phyloP scores from a whole-genome alignment of 2,888 invertebrate species.

The Onchidella celtica region DNA sequence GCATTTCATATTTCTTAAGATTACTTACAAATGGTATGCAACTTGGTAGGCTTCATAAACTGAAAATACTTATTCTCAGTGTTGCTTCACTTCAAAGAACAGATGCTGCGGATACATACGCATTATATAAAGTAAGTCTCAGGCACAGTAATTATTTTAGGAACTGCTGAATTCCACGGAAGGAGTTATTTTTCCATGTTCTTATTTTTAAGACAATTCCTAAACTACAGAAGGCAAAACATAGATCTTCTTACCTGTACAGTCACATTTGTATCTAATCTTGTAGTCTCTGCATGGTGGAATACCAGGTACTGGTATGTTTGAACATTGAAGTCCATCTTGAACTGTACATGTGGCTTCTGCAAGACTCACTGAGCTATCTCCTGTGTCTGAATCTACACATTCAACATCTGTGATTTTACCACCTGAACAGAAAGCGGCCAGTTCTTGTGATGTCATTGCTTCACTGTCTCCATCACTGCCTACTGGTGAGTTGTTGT shows the following conservation, averaged over 20 bases:
- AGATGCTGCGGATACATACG: no score
- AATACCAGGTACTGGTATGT: conserved; percentile 18
- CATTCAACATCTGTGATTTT: conserved; percentile 74
- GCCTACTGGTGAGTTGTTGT: conserved; percentile 62
- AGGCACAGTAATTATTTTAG: no score
- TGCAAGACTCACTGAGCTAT: conserved; percentile 64
- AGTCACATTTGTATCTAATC: conserved; percentile 79
- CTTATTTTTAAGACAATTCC: no score
- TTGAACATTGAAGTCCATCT: conserved; percentile 81
- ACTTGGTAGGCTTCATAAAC: no score
- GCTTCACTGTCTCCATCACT: conserved; percentile 64
- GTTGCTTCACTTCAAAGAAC: no score
- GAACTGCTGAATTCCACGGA: no score
- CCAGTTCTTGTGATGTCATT: conserved; percentile 59
- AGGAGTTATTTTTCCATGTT: no score
- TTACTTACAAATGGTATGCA: no score
- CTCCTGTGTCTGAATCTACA: conserved; percentile 61
- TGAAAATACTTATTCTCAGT: no score
- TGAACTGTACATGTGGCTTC: conserved; percentile 81
- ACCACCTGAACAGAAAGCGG: conserved; percentile 66
- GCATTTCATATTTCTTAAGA: no score
- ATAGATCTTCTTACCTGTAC: conserved; percentile 74
- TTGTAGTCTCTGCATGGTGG: conserved; percentile 68
- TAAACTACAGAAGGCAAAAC: no score
- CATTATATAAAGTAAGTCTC: no score